Evolutionary conservation across 2,888 invertebrate genomes (phyloP).

Genomic region (Beris chalybata): DNA sequence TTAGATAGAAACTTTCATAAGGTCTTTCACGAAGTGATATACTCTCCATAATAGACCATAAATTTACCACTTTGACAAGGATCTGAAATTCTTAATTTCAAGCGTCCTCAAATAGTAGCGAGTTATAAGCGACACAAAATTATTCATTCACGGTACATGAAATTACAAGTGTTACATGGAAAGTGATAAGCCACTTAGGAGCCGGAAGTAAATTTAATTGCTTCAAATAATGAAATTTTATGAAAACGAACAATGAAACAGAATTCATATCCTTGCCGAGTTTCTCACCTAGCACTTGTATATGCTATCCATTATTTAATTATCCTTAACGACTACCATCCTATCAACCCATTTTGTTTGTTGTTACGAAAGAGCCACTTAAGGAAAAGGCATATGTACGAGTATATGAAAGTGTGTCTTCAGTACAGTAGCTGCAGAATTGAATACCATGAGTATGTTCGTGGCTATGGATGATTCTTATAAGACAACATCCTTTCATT

Average conservation of each 20-base stretch:
- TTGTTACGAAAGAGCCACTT: slow-evolving; percentile 12
- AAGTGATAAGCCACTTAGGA: slow-evolving; percentile 8
- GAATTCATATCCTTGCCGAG: background rate
- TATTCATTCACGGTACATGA: slow-evolving; percentile 18
- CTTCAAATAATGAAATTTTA: slow-evolving; percentile 23
- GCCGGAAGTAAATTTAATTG: slow-evolving; percentile 29
- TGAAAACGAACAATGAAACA: slow-evolving; percentile 6
- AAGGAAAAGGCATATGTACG: slow-evolving; percentile 17
- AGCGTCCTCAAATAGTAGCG: no score
- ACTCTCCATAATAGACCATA: no score
- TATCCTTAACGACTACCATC: slow-evolving; percentile 2
- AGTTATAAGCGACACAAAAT: background rate
- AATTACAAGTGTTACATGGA: slow-evolving; percentile 13
- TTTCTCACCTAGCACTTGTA: slow-evolving; percentile 16
- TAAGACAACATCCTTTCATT: no score
- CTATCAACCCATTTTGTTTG: background rate
- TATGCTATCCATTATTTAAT: slow-evolving; percentile 26
- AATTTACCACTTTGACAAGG: no score
- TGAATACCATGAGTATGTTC: no score
- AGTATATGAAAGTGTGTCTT: background rate
- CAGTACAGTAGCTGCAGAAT: no score
- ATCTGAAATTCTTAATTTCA: no score
- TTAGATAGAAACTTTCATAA: no score
- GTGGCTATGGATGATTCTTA: no score
- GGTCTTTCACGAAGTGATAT: no score